These are phyloP conservation scores for Halisarca cf. caerulea DNA, from an alignment of 37 sponge, comb jelly and placozoan genomes.

Conservation along the genomic window DNA sequence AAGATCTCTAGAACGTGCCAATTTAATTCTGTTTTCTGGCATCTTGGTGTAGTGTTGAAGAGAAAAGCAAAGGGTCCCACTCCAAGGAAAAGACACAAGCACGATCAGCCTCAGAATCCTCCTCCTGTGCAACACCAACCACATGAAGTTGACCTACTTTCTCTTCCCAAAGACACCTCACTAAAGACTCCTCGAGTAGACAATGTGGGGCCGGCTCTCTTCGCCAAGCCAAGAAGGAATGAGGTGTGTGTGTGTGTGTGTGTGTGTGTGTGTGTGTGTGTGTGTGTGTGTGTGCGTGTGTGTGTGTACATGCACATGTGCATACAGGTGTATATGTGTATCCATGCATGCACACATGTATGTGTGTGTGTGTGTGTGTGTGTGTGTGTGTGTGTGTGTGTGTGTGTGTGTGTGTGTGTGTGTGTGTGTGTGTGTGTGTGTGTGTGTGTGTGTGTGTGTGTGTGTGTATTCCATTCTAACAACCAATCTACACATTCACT, in stretches of 20 bases:
- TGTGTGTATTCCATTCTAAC: no score
- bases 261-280: constrained; percentile 19
- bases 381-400: constrained; percentile 39
- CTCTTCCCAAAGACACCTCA: constrained; percentile 45
- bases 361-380: constrained; percentile 39
- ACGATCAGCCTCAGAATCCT: constrained; percentile 2
- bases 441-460: no score
- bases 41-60: background rate
- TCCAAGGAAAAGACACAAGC: constrained; percentile 36
- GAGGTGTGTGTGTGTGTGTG: constrained; percentile 1
- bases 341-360: constrained; percentile 1
- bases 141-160: constrained; percentile 9
- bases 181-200: constrained; percentile 58
- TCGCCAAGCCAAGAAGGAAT: constrained; percentile 42
- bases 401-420: constrained; percentile 33
- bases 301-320: constrained; percentile 20
- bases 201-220: constrained; percentile 80
- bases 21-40: background rate
- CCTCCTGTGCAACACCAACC: background rate
- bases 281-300: constrained; percentile 30
- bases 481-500: no score
- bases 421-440: background rate
- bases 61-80: background rate
- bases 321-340: constrained; percentile 15
- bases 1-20: background rate